Evolutionary conservation across 2,113 vertebrate species (phyloP), one percentile per base, ranked within the genome.

Genomic region (Hypanus sabinus): DNA sequence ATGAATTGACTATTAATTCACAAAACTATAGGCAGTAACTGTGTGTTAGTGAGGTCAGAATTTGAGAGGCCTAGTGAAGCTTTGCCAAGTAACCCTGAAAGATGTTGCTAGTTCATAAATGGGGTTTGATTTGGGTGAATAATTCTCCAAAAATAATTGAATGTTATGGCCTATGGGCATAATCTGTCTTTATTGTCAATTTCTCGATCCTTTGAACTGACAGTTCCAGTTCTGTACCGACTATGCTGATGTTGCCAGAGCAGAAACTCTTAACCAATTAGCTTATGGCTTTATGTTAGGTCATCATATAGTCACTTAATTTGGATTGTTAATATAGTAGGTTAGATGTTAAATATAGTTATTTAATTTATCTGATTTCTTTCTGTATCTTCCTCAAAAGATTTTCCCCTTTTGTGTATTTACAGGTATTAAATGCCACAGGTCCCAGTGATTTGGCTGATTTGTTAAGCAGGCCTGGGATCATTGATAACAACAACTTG

Each of bases 391-490:
- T 14, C 1, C 85, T 9, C 60, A 33, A 65, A 90, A 90, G 11
- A 33, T 65, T 90, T 68, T 90, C 60, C 27, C 60, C 46, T 3
- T 14, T 71, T 71, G 36, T 93, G 24, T 75, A 30, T 75, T 79
- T 87, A 2, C 90, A 95, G 95, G 93, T 94, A 30, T 91, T 88
- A 30, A 94, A 94, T 33, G 91, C 94, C 2, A 18, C 81, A 70
- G 75, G 22, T 24, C 90, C 95, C 9, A 93, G 46, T 5, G 94
- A 9, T 33, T 33, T 94, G 24, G 94, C 91, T 18, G 80, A 94
- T 30, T 30, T 94, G 38, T 70, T 94, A n/a, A 88, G 94, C 57
- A 68, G 73, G 14, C 77, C 85, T 2, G 90, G 77, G 2, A 94
- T 94, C 91, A 70, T 90, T 57, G 79, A 94, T 10, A 57, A 94